These are phyloP conservation scores for Euproctis similis DNA, from an alignment of 2,888 invertebrate genomes.

Conservation along the genomic window DNA sequence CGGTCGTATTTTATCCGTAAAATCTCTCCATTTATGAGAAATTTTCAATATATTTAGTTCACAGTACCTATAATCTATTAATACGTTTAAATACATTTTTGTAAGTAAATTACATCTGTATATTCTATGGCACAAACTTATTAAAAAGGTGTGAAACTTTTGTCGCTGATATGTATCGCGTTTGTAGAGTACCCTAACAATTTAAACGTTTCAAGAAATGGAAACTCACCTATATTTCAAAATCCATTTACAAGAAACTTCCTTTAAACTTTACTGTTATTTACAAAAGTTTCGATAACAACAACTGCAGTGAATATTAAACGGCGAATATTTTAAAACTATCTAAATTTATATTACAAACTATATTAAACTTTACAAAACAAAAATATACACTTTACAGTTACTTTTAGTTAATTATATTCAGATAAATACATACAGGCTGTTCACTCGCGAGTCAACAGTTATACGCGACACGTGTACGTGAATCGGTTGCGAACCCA, in stretches of 20 bases:
- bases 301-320: conserved; percentile 1
- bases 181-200: background rate
- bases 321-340: too few relatives aligned
- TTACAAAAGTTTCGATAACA: conserved; percentile 14
- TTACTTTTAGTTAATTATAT: conserved; percentile 8
- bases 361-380: conserved; percentile 15
- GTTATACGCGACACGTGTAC: conserved; percentile 18
- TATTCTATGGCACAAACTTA: too few relatives aligned
- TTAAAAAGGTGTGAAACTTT: too few relatives aligned
- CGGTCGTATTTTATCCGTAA: too few relatives aligned
- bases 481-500: conserved; percentile 12
- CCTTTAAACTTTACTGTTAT: conserved; percentile 13
- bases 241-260: conserved; percentile 17
- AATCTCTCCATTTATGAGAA: too few relatives aligned
- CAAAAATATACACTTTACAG: conserved; percentile 12
- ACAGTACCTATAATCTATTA: too few relatives aligned
- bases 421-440: conserved; percentile 15
- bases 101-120: too few relatives aligned
- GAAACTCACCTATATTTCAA: conserved; percentile 14
- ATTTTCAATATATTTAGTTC: too few relatives aligned
- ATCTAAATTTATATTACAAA: conserved; percentile 6
- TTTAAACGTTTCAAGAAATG: too few relatives aligned
- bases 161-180: too few relatives aligned
- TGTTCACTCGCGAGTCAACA: conserved; percentile 17
- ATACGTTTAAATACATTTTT: too few relatives aligned